These are phyloP conservation scores for Phocides pigmalion DNA, from an alignment of 1,140 invertebrate genomes.

Conservation along the genomic window DNA sequence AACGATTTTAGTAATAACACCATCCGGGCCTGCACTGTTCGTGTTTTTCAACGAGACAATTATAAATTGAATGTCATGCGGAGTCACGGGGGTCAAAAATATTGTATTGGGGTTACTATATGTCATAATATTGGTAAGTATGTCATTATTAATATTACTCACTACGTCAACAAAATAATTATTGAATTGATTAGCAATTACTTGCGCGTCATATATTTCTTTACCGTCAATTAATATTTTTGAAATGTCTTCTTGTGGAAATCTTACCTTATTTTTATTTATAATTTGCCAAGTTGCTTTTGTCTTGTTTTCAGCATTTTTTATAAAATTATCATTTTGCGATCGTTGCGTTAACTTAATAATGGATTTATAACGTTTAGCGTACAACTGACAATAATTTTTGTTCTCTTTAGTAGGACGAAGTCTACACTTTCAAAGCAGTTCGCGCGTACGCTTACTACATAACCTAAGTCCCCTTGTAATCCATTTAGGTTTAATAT, in stretches of 20 bases:
- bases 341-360: conserved; percentile 6
- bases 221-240: not conserved
- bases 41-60: not conserved
- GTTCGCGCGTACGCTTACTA: not conserved
- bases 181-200: not conserved
- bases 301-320: not conserved
- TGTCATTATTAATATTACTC: not conserved
- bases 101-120: not conserved
- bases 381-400: not conserved
- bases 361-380: not conserved
- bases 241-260: not conserved
- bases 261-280: not conserved
- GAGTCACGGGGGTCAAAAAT: not conserved
- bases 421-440: not conserved
- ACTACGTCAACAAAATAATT: not conserved
- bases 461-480: not conserved
- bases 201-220: not conserved
- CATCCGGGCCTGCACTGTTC: not conserved
- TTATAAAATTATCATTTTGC: not conserved
- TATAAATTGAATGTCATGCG: not conserved
- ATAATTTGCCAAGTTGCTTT: conserved; percentile 5
- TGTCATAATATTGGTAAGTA: not conserved
- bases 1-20: not conserved
- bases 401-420: not conserved
- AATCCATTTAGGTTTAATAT: conserved; percentile 1